These are phyloP conservation scores for Eonycteris spelaea DNA, from an alignment of 2,113 vertebrate species.

Conservation along the genomic window DNA sequence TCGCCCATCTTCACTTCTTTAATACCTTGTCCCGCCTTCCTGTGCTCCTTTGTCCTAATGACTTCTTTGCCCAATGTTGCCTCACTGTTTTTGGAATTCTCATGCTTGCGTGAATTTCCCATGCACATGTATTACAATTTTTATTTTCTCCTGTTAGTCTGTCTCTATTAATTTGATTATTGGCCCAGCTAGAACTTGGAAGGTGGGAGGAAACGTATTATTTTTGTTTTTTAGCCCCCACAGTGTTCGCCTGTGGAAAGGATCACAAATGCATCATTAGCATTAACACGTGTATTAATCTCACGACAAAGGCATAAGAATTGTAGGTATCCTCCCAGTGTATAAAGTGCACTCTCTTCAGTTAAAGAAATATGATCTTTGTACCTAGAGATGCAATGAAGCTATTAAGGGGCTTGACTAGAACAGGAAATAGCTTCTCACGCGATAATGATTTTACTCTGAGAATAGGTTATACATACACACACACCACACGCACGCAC, in stretches of 20 bases:
- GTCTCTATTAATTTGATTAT: too few relatives aligned
- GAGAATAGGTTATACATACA: not conserved
- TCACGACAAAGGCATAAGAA: not conserved
- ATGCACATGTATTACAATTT: too few relatives aligned
- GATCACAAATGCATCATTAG: conserved; percentile 20
- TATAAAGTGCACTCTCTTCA: conserved; percentile 22
- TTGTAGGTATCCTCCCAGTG: not conserved
- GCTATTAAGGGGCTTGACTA: not conserved
- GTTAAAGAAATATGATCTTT: conserved; percentile 38
- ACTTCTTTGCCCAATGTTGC: too few relatives aligned
- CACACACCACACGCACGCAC: not conserved
- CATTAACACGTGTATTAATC: conserved; percentile 50
- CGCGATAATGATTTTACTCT: conserved; percentile 14
- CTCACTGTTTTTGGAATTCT: too few relatives aligned
- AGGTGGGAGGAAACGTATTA: too few relatives aligned
- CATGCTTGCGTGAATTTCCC: too few relatives aligned
- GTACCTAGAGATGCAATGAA: conserved; percentile 28
- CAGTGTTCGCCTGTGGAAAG: conserved; percentile 3
- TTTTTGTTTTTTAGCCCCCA: too few relatives aligned
- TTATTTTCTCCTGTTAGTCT: too few relatives aligned
- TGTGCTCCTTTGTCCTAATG: too few relatives aligned
- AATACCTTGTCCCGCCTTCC: too few relatives aligned
- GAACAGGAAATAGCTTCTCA: conserved; percentile 14
- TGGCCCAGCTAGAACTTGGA: too few relatives aligned
- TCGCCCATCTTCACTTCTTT: too few relatives aligned